Evolutionary conservation across 1,140 invertebrate genomes (phyloP).

Genomic region (Drosophila sp.): DNA sequence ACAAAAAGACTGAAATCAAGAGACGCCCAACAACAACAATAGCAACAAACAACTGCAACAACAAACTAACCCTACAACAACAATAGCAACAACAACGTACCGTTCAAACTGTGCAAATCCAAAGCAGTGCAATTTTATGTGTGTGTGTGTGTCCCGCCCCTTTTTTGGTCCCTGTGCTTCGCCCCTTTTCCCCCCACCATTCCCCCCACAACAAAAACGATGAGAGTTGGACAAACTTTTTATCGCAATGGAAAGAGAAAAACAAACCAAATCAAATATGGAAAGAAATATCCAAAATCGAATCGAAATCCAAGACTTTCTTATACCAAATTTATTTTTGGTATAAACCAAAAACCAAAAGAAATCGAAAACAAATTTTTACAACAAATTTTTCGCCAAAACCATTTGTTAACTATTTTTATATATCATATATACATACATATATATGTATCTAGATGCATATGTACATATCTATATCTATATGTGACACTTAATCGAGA

Average conservation of each 20-base stretch:
- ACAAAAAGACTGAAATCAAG: slow-evolving; percentile 39
- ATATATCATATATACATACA: neutral
- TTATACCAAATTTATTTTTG: slow-evolving; percentile 8
- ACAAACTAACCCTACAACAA: slow-evolving; percentile 44
- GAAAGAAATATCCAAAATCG: slow-evolving; percentile 4
- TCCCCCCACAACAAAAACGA: slow-evolving; percentile 5
- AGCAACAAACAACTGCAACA: slow-evolving; percentile 41
- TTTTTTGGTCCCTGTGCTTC: slow-evolving; percentile 37
- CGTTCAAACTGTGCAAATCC: slow-evolving; percentile 43
- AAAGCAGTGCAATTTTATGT: slow-evolving; percentile 53
- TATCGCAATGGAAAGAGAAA: neutral
- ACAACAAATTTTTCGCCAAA: slow-evolving; percentile 9
- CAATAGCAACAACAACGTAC: slow-evolving; percentile 66
- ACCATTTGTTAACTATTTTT: slow-evolving; percentile 2
- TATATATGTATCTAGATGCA: neutral
- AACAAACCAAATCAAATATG: slow-evolving; percentile 3
- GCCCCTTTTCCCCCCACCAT: slow-evolving; percentile 20
- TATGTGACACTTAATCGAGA: neutral
- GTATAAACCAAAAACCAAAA: slow-evolving; percentile 11
- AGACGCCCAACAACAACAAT: slow-evolving; percentile 51
- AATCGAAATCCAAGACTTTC: slow-evolving; percentile 37
- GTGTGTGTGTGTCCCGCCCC: slow-evolving; percentile 53
- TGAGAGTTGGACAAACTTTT: slow-evolving; percentile 43
- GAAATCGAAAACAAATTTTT: neutral
- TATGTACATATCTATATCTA: neutral